Percentiles rank a stretch among this genome's conserved stretches.
Evolutionary conservation across 1,140 invertebrate genomes (phyloP).

Genomic region (Schlechtendalia chinensis): DNA sequence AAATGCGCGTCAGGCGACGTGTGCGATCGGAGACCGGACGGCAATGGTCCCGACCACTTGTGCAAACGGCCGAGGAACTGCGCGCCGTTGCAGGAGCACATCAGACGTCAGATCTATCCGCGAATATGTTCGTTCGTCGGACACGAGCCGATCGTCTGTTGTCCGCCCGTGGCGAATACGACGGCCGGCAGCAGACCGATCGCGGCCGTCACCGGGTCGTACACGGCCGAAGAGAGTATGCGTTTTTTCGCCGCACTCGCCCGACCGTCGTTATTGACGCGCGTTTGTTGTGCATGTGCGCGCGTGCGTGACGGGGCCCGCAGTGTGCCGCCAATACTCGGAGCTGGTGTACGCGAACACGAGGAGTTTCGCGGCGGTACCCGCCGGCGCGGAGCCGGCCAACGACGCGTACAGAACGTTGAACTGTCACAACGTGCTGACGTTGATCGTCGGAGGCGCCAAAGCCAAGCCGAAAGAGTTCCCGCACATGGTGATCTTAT

Average conservation of each 20-base stretch:
- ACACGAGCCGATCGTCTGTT: neutral
- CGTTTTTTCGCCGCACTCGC: too few species aligned
- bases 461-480: slow-evolving; percentile 59
- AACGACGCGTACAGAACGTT: neutral
- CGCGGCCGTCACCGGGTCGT: too few species aligned
- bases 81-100: neutral
- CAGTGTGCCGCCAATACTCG: slow-evolving; percentile 5
- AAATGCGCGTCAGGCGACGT: neutral
- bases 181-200: too few species aligned
- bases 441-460: slow-evolving; percentile 57
- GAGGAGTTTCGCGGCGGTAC: neutral
- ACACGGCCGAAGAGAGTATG: slow-evolving; percentile 5
- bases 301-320: too few species aligned
- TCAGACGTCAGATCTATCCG: neutral
- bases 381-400: too few species aligned
- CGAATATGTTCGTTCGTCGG: neutral
- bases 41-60: too few species aligned
- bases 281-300: too few species aligned
- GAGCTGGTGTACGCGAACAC: neutral
- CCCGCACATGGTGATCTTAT: slow-evolving; percentile 61
- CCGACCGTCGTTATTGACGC: too few species aligned
- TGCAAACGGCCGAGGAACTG: slow-evolving; percentile 1
- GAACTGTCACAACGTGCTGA: neutral
- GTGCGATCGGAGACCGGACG: neutral
- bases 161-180: neutral